phyloP scores from a whole-genome alignment of 1,140 invertebrate genomes.

The Rhopalosiphum maidis region DNA sequence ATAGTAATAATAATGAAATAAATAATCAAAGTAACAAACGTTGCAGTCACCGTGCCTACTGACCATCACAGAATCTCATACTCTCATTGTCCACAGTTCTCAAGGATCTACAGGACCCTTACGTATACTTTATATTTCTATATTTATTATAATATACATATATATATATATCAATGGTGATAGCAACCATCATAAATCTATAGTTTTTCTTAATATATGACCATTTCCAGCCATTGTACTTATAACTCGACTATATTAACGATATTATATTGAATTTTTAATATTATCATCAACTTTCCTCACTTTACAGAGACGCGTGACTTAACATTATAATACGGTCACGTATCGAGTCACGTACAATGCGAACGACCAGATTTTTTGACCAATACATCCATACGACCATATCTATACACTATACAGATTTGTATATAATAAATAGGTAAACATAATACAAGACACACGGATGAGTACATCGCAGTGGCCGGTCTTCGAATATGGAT shows the following conservation, averaged over 20 bases:
- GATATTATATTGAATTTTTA: background rate
- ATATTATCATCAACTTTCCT: background rate
- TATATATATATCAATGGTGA: background rate
- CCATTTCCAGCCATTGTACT: background rate
- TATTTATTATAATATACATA: background rate
- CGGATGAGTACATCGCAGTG: background rate
- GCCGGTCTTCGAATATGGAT: background rate
- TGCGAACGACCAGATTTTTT: background rate
- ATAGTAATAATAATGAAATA: constrained; percentile 25
- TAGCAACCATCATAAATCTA: background rate
- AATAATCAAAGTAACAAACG: constrained; percentile 7
- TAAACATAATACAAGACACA: background rate
- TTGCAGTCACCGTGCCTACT: background rate
- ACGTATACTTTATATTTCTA: background rate
- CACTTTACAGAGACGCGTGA: background rate
- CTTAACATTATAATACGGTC: background rate
- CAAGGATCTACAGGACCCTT: background rate
- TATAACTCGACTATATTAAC: background rate
- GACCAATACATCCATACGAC: background rate
- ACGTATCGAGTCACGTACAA: background rate
- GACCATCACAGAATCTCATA: background rate
- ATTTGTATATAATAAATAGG: background rate
- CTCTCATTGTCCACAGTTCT: constrained; percentile 29
- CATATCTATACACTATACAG: background rate
- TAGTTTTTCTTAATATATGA: background rate